Percentiles rank a stretch among this genome's conserved stretches.
Conservation (phyloP, 2,888 invertebrate genomes). For the Dasysyrphus albostriatus region DNA sequence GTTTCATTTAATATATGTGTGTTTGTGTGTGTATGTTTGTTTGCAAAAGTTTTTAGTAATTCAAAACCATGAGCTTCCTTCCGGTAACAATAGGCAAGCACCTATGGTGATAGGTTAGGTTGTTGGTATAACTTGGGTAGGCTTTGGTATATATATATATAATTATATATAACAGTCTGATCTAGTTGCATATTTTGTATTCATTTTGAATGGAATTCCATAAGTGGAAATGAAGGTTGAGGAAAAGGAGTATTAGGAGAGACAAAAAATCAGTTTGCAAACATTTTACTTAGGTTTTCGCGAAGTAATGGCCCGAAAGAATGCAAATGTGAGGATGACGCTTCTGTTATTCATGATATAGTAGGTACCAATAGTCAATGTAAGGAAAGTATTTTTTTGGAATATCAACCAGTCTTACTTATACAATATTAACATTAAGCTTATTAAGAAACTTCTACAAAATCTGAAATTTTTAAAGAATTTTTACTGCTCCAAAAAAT, state of each 20-base stretch:
- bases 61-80: constrained; percentile 71
- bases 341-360: too few species aligned
- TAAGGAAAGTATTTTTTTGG: too few species aligned
- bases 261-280: background rate
- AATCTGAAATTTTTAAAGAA: too few species aligned
- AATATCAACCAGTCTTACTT: too few species aligned
- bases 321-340: too few species aligned
- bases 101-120: constrained; percentile 37
- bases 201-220: constrained; percentile 14
- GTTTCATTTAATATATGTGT: background rate
- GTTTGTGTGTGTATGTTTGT: background rate
- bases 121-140: constrained; percentile 10
- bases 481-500: too few species aligned
- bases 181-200: constrained; percentile 68
- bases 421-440: too few species aligned
- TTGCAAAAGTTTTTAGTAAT: constrained; percentile 49
- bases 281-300: background rate
- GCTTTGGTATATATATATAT: background rate
- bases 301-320: too few species aligned
- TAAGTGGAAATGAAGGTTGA: background rate
- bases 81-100: constrained; percentile 44
- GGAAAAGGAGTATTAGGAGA: background rate
- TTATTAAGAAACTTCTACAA: too few species aligned
- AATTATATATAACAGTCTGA: constrained; percentile 35
- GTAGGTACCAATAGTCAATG: too few species aligned